Percentiles rank a stretch among this genome's conserved stretches.
phyloP scores from a whole-genome alignment of 2,888 invertebrate genomes.

The Tuberolachnus salignus region DNA sequence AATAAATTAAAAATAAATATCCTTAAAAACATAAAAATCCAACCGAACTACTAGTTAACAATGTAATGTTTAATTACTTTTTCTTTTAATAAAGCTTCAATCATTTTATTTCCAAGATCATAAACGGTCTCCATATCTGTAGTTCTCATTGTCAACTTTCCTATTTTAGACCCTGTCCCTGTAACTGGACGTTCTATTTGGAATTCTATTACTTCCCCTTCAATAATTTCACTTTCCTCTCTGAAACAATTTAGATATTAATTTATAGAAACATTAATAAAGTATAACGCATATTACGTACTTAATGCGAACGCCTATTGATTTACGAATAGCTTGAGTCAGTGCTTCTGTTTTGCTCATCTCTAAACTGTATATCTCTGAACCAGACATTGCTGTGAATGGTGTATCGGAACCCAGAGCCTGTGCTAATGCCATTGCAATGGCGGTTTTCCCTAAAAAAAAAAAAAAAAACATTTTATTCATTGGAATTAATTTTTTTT shows the following conservation, averaged over 20 bases:
- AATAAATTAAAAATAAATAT: not conserved
- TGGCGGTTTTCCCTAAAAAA: slow-evolving; percentile 91
- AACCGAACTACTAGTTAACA: not conserved
- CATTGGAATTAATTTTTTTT: not conserved
- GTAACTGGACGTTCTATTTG: slow-evolving; percentile 94
- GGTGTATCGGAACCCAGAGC: slow-evolving; percentile 94
- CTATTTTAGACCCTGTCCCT: slow-evolving; percentile 84
- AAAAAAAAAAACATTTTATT: not conserved
- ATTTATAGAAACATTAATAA: not conserved
- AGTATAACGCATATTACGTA: slow-evolving; percentile 61
- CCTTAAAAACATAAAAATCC: not conserved
- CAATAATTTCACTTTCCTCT: slow-evolving; percentile 97
- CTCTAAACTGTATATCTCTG: slow-evolving; percentile 97
- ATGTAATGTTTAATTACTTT: slow-evolving; percentile 70
- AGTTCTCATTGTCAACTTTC: slow-evolving; percentile 95
- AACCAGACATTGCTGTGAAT: slow-evolving; percentile 97
- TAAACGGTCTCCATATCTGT: slow-evolving; percentile 99
- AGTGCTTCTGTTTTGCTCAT: slow-evolving; percentile 99
- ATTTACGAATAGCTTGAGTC: slow-evolving; percentile 93
- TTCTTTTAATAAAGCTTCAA: slow-evolving; percentile 93
- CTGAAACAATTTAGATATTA: slow-evolving; percentile 64
- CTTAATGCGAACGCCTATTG: slow-evolving; percentile 96
- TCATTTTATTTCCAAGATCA: slow-evolving; percentile 97
- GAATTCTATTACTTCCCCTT: slow-evolving; percentile 98
- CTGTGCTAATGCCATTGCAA: slow-evolving; percentile 95